Conservation (phyloP, 2,113 vertebrate species). For the Phylloscopus trochilus region DNA sequence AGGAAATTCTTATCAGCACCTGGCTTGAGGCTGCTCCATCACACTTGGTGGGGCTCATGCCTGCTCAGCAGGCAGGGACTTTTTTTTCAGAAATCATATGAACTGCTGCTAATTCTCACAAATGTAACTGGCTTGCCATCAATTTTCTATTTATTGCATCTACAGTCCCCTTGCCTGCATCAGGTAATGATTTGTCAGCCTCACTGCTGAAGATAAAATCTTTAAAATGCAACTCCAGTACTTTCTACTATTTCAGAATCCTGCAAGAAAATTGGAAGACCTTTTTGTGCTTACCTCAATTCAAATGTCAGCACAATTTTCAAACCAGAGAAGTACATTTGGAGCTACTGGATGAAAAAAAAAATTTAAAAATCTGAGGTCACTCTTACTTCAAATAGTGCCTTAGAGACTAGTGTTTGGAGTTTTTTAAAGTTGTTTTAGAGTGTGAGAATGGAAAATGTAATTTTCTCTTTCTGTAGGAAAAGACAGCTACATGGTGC, state of each 20-base stretch:
- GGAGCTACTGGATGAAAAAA: neutral
- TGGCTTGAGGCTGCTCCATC: neutral
- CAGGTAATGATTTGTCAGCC: neutral
- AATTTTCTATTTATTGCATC: neutral
- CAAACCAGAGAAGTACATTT: neutral
- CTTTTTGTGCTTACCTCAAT: neutral
- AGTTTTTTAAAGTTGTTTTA: neutral
- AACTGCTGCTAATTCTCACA: neutral
- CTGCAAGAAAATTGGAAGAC: neutral
- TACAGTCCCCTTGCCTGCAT: neutral
- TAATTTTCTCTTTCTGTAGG: neutral
- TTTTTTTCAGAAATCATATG: neutral
- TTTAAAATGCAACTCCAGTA: neutral
- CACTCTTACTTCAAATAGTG: neutral
- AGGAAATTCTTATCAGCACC: neutral
- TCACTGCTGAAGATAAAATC: neutral
- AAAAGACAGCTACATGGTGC: neutral
- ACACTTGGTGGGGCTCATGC: accelerated
- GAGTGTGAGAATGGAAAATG: neutral
- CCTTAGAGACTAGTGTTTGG: neutral
- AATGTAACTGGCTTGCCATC: accelerated
- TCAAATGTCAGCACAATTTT: neutral
- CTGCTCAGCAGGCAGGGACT: neutral
- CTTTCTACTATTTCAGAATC: neutral
- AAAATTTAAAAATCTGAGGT: neutral